phyloP scores from a whole-genome alignment of 2,113 vertebrate genomes.

The Barbus barbus region DNA sequence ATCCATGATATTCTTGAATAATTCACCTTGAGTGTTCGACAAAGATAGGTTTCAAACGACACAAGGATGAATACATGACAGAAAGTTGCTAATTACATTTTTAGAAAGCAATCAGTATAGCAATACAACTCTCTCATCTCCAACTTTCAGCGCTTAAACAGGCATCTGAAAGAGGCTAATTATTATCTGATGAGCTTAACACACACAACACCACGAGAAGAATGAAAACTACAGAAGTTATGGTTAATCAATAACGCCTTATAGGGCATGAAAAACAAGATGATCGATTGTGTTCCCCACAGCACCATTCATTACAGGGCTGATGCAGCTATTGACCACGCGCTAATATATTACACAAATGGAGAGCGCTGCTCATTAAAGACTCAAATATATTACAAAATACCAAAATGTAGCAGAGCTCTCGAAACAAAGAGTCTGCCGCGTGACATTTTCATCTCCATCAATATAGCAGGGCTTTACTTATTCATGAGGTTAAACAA shows the following conservation, averaged over 20 bases:
- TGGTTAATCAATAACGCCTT: constrained; percentile 20
- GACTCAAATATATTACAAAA: constrained; percentile 19
- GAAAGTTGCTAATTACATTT: not conserved
- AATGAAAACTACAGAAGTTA: constrained; percentile 15
- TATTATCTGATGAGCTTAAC: constrained; percentile 2
- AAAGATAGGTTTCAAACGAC: not conserved
- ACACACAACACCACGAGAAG: not conserved
- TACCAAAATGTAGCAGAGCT: not conserved
- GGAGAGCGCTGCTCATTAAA: constrained; percentile 29
- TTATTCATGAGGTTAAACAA: constrained; percentile 45
- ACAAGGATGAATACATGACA: not conserved
- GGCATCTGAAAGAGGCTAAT: not conserved
- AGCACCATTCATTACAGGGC: constrained; percentile 27
- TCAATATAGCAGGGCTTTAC: constrained; percentile 2
- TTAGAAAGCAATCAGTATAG: not conserved
- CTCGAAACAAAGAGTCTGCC: constrained; percentile 5
- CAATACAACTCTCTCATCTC: not conserved
- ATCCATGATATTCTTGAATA: not conserved
- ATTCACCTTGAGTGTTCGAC: not conserved
- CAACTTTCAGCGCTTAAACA: not conserved
- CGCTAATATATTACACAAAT: constrained; percentile 44
- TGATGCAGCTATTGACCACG: constrained; percentile 36
- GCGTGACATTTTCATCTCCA: not conserved
- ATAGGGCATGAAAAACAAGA: constrained; percentile 24
- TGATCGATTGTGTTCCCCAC: constrained; percentile 40